phyloP scores from a whole-genome alignment of 1,140 invertebrate species.

The Drosophila guanche region DNA sequence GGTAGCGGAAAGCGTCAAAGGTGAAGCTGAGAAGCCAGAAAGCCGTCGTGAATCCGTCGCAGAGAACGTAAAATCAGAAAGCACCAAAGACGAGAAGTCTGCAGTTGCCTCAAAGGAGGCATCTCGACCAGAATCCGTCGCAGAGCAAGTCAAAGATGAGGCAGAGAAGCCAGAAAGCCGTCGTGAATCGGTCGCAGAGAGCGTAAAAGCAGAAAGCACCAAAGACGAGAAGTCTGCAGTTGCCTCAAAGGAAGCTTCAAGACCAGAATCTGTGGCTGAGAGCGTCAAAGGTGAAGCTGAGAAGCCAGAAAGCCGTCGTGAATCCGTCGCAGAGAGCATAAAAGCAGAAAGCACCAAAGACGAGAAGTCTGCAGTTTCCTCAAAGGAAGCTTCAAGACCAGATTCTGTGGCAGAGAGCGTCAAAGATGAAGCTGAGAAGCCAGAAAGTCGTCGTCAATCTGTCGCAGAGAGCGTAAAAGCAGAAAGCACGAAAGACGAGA shows the following conservation, averaged over 20 bases:
- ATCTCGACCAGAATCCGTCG: too few species aligned
- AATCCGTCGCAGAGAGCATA: not conserved
- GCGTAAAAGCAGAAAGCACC: too few species aligned
- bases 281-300: constrained; percentile 18
- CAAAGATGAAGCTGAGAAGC: constrained; percentile 9
- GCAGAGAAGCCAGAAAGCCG: too few species aligned
- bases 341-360: not conserved
- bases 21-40: too few species aligned
- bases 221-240: too few species aligned
- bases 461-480: not conserved
- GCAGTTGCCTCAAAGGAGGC: not conserved
- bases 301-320: not conserved
- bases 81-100: too few species aligned
- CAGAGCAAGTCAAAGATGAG: too few species aligned
- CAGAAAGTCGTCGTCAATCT: constrained; percentile 35
- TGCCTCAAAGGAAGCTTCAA: too few species aligned
- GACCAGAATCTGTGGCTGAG: not conserved
- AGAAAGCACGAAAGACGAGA: constrained; percentile 18
- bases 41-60: too few species aligned
- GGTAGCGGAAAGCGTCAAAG: too few species aligned
- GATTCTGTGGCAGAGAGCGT: constrained; percentile 17
- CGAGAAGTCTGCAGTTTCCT: constrained; percentile 8
- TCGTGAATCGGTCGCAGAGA: too few species aligned
- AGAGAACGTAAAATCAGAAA: too few species aligned
- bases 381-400: constrained; percentile 17